phyloP scores from a whole-genome alignment of 2,888 invertebrate genomes.

The Aleiodes alternator region DNA sequence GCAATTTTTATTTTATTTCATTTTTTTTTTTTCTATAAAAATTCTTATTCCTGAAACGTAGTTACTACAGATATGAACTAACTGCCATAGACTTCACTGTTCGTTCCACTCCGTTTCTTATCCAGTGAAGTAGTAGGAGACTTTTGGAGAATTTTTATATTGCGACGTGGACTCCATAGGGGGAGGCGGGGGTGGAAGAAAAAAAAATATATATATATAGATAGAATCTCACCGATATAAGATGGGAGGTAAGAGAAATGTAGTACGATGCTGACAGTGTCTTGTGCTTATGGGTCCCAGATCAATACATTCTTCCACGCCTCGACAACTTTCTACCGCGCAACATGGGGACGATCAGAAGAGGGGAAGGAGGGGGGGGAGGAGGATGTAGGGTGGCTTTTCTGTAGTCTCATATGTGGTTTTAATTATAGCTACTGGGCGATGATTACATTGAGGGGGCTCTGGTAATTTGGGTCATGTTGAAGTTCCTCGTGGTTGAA shows the following conservation, averaged over 20 bases:
- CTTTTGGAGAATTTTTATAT: slow-evolving; percentile 57
- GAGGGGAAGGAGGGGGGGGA: slow-evolving; percentile 45
- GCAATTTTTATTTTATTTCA: not conserved
- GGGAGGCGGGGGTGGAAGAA: not conserved
- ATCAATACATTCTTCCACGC: slow-evolving; percentile 73
- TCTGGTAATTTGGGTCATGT: not conserved
- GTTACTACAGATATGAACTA: slow-evolving; percentile 21
- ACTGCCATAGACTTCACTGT: slow-evolving; percentile 29
- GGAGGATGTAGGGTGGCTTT: slow-evolving; percentile 11
- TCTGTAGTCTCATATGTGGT: not conserved
- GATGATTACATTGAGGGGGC: not conserved
- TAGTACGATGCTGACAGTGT: slow-evolving; percentile 65
- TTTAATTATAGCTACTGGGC: not conserved
- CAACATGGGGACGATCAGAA: slow-evolving; percentile 61
- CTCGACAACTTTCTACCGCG: slow-evolving; percentile 68
- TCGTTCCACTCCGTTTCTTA: slow-evolving; percentile 22
- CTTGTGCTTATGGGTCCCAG: slow-evolving; percentile 67
- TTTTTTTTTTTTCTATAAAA: slow-evolving; percentile 11
- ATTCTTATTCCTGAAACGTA: slow-evolving; percentile 36
- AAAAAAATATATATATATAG: slow-evolving; percentile 1
- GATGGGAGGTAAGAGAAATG: slow-evolving; percentile 51
- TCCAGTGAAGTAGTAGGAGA: slow-evolving; percentile 35
- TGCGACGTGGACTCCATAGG: slow-evolving; percentile 45
- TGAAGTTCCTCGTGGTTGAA: not conserved
- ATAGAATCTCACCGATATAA: slow-evolving; percentile 44